Conservation (phyloP, 2,113 vertebrate species). For the Gobiocypris rarus region DNA sequence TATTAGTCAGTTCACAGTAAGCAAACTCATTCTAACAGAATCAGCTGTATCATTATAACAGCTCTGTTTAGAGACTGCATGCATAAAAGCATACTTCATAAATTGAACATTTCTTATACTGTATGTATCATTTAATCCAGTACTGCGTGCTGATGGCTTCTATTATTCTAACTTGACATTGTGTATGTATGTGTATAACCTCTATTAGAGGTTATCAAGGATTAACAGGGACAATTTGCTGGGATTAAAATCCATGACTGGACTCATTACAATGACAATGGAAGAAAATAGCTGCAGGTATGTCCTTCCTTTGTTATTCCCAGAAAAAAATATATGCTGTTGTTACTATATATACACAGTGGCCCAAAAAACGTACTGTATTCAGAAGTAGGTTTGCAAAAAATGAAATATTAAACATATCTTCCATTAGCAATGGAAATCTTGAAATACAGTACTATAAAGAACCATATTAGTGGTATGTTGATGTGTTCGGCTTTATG, state of each 20-base stretch:
- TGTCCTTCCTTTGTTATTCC: not conserved
- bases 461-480: not conserved
- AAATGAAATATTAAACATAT: not conserved
- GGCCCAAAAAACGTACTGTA: no score
- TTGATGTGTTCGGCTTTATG: not conserved
- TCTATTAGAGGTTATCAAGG: conserved; percentile 71
- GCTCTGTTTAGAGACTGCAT: not conserved
- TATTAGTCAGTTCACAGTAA: conserved; percentile 15
- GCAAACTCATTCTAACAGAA: conserved; percentile 1
- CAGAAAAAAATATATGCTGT: no score
- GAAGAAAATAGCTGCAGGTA: not conserved
- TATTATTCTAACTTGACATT: conserved; percentile 67
- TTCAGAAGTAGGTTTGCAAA: no score
- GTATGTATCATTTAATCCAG: conserved; percentile 27
- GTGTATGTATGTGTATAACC: conserved; percentile 60
- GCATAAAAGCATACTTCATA: not conserved
- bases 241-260: conserved; percentile 74
- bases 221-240: conserved; percentile 77
- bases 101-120: not conserved
- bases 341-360: no score
- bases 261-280: not conserved
- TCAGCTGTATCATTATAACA: not conserved
- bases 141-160: conserved; percentile 33
- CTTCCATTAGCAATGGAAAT: not conserved
- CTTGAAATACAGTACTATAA: not conserved